Evolutionary conservation across 2,113 vertebrate species (phyloP).

Genomic region (Seriola aureovittata): DNA sequence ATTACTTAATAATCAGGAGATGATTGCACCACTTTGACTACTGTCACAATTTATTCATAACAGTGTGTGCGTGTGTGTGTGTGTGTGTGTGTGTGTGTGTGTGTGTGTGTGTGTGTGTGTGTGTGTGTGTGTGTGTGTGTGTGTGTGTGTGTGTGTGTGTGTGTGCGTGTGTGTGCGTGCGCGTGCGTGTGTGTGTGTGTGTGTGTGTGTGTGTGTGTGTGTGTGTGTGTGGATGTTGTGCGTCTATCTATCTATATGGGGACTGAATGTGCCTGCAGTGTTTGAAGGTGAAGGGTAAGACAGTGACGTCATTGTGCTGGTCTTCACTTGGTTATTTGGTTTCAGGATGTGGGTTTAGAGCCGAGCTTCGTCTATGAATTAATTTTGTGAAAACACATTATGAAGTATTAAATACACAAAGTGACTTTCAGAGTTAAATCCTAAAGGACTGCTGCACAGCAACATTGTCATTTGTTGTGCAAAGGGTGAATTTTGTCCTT

Average conservation of each 20-base stretch:
- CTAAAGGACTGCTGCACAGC: no score
- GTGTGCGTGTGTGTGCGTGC: neutral
- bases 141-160: no score
- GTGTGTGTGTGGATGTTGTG: no score
- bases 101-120: neutral
- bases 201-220: no score
- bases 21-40: constrained; percentile 64
- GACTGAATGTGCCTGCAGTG: neutral
- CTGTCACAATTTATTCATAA: constrained; percentile 54
- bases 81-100: constrained; percentile 19
- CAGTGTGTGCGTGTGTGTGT: constrained; percentile 3
- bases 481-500: neutral
- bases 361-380: no score
- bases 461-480: no score
- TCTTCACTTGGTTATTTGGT: neutral
- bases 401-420: neutral
- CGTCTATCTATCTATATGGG: neutral
- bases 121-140: no score
- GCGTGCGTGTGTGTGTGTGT: no score
- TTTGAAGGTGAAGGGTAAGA: constrained; percentile 45
- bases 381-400: no score
- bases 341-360: neutral
- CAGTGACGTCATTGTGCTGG: neutral
- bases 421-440: neutral
- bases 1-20: constrained; percentile 68